Conservation (phyloP, 2,113 vertebrate species). For the Platysteira castanea region DNA sequence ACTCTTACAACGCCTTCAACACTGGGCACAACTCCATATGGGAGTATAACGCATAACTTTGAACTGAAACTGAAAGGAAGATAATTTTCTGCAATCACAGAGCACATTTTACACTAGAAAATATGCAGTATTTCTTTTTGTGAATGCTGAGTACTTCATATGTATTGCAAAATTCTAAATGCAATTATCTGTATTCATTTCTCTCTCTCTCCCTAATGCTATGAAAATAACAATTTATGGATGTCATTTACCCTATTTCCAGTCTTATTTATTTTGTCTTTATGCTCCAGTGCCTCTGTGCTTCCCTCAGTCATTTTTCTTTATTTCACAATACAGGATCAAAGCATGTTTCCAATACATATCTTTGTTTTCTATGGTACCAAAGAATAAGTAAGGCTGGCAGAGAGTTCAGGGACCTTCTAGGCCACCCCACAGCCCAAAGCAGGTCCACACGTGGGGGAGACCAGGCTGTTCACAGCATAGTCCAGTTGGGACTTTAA, state of each 20-base stretch:
- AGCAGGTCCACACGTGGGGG: not conserved
- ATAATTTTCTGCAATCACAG: constrained; percentile 47
- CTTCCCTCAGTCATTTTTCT: not conserved
- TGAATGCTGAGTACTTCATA: not conserved
- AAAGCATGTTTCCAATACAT: not conserved
- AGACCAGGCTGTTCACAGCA: not conserved
- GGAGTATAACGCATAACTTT: constrained; percentile 14
- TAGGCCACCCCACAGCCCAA: not conserved
- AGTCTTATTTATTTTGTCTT: constrained; percentile 20
- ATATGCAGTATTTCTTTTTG: constrained; percentile 15
- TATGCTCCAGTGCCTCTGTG: not conserved
- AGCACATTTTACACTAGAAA: constrained; percentile 31
- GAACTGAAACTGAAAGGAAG: constrained; percentile 30
- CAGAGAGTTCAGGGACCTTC: not conserved
- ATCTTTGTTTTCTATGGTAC: not conserved
- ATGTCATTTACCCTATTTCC: not conserved
- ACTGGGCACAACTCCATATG: not conserved
- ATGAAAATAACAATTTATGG: constrained; percentile 33
- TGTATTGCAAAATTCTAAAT: constrained; percentile 32
- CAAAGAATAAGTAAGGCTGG: not conserved
- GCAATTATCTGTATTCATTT: constrained; percentile 49
- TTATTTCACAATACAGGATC: not conserved
- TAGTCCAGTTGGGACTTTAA: not conserved
- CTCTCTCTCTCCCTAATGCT: not conserved
- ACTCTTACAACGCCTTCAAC: not conserved